Percentiles rank a stretch among this genome's conserved stretches.
phyloP scores from a whole-genome alignment of 2,113 vertebrate genomes.

The Butorides virescens region DNA sequence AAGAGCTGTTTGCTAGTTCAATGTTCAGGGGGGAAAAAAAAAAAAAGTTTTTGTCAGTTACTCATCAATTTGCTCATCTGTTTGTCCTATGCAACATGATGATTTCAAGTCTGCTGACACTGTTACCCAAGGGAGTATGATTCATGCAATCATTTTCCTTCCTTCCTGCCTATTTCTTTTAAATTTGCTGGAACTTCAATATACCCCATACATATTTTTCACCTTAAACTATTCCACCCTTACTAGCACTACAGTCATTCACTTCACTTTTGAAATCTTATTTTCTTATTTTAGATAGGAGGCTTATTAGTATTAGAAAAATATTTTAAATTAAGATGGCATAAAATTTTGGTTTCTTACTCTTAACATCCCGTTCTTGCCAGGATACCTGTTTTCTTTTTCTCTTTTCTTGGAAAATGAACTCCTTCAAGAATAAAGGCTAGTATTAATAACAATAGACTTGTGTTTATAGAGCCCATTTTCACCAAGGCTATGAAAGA shows the following conservation, averaged over 20 bases:
- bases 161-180: conserved; percentile 59
- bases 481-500: background rate
- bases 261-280: background rate
- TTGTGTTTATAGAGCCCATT: background rate
- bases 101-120: conserved; percentile 68
- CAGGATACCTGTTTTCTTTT: background rate
- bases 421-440: background rate
- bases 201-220: conserved; percentile 32
- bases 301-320: background rate
- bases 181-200: conserved; percentile 32
- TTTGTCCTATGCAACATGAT: conserved; percentile 65
- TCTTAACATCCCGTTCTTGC: background rate
- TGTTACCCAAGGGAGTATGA: conserved; percentile 66
- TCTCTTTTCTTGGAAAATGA: background rate
- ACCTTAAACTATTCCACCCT: conserved; percentile 2
- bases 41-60: conserved; percentile 60
- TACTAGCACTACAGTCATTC: background rate
- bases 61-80: conserved; percentile 70
- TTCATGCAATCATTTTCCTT: conserved; percentile 62
- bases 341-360: background rate
- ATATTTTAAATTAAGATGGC: background rate
- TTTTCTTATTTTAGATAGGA: background rate
- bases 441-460: background rate
- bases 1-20: conserved; percentile 37
- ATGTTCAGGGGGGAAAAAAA: conserved; percentile 19